Conservation (phyloP, 2,113 vertebrate species). For the Actenoides lindsayi region DNA sequence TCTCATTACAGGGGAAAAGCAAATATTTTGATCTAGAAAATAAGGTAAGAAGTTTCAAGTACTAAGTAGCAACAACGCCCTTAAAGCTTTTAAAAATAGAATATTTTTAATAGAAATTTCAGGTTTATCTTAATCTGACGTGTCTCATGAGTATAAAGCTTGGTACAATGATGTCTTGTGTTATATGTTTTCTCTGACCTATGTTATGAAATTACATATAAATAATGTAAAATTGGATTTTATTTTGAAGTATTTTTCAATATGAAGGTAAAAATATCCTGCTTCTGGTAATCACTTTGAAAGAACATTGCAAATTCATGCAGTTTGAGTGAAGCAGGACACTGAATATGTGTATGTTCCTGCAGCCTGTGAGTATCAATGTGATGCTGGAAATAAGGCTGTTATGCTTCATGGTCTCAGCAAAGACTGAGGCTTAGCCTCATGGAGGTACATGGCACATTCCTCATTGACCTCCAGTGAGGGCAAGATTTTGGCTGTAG, state of each 20-base stretch:
- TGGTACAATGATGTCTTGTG: background rate
- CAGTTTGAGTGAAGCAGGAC: background rate
- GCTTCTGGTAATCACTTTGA: background rate
- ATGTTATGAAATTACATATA: background rate
- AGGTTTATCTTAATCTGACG: background rate
- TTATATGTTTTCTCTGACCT: background rate
- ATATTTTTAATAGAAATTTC: background rate
- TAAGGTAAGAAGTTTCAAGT: background rate
- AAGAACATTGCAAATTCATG: background rate
- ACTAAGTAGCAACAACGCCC: background rate
- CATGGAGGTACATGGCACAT: rapidly evolving
- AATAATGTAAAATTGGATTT: background rate
- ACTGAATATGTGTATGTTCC: background rate
- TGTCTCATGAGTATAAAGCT: background rate
- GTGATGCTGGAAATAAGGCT: background rate
- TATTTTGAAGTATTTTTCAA: background rate
- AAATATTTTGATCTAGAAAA: constrained; percentile 12
- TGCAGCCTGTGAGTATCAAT: background rate
- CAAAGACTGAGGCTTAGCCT: background rate
- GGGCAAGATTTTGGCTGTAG: background rate
- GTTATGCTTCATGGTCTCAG: background rate
- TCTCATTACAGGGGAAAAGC: background rate
- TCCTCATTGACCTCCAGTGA: background rate
- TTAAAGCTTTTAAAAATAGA: background rate
- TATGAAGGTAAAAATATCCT: background rate